Percentiles rank a stretch among this genome's conserved stretches.
phyloP scores from a whole-genome alignment of 1,140 invertebrate species.

The Drosophila simulans region DNA sequence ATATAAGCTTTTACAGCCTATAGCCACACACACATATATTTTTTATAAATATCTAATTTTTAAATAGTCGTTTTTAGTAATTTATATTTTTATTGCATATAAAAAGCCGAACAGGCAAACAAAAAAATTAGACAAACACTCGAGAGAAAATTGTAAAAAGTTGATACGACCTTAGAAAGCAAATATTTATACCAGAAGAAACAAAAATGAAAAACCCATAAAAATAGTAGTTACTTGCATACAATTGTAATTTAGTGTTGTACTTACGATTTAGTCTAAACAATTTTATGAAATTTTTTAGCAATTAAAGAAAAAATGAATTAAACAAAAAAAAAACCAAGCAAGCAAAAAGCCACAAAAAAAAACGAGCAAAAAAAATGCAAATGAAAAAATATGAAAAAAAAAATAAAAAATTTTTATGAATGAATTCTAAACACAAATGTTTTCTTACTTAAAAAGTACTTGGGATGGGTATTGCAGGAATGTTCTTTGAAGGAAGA shows the following conservation, averaged over 20 bases:
- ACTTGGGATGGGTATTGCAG: neutral
- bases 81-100: slow-evolving; percentile 81
- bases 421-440: slow-evolving; percentile 74
- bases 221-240: slow-evolving; percentile 78
- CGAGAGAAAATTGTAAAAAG: slow-evolving; percentile 71
- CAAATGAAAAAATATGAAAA: slow-evolving; percentile 62
- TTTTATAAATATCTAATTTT: slow-evolving; percentile 83
- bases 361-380: slow-evolving; percentile 59
- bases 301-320: slow-evolving; percentile 81
- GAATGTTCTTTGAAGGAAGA: neutral
- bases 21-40: slow-evolving; percentile 50
- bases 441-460: slow-evolving; percentile 44
- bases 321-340: slow-evolving; percentile 57
- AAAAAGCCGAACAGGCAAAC: slow-evolving; percentile 48
- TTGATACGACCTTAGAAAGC: slow-evolving; percentile 51
- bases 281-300: slow-evolving; percentile 83
- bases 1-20: slow-evolving; percentile 21
- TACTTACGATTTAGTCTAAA: slow-evolving; percentile 80
- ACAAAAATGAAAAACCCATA: slow-evolving; percentile 35
- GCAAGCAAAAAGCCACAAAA: slow-evolving; percentile 41
- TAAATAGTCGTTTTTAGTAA: slow-evolving; percentile 83
- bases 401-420: slow-evolving; percentile 80
- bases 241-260: slow-evolving; percentile 83
- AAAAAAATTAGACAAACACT: slow-evolving; percentile 45
- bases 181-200: slow-evolving; percentile 69